A percentile compares a stretch with the other conserved stretches of the same genome.
Evolutionary conservation across 2,888 invertebrate species (phyloP).

Genomic region (Dryobotodes eremita): DNA sequence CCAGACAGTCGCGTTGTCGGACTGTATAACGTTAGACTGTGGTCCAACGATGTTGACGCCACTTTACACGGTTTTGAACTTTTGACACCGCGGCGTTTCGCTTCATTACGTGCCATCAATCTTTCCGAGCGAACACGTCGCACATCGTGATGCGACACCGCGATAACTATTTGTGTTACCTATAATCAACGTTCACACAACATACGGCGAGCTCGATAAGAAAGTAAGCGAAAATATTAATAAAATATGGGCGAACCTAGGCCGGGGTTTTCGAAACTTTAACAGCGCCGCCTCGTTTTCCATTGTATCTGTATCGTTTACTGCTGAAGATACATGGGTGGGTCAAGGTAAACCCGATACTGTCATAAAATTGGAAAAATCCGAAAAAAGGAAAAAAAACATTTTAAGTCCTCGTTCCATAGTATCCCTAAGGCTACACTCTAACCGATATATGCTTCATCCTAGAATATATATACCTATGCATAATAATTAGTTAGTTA

Average conservation of each 20-base stretch:
- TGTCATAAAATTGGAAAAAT: no score
- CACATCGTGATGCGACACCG: constrained; percentile 58
- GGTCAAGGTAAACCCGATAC: no score
- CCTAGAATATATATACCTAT: neutral
- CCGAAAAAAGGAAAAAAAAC: no score
- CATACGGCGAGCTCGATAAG: constrained; percentile 52
- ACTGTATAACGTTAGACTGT: constrained; percentile 50
- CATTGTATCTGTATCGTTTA: neutral
- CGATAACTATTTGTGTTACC: constrained; percentile 65
- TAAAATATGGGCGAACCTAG: constrained; percentile 17
- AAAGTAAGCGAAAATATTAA: constrained; percentile 49
- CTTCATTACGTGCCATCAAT: constrained; percentile 78
- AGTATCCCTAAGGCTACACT: no score
- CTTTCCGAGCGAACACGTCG: constrained; percentile 66
- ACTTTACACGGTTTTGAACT: constrained; percentile 74
- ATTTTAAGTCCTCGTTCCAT: no score
- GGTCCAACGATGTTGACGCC: constrained; percentile 49
- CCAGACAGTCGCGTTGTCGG: constrained; percentile 9
- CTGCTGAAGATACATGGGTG: no score
- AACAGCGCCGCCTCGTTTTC: neutral
- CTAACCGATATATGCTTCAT: neutral
- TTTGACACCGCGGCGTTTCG: constrained; percentile 72
- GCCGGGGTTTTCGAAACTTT: neutral
- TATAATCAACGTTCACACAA: constrained; percentile 62
- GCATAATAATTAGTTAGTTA: neutral